Percentiles rank a stretch among this genome's conserved stretches.
Evolutionary conservation across 2,113 vertebrate genomes (phyloP).

Genomic region (Anolis carolinensis): DNA sequence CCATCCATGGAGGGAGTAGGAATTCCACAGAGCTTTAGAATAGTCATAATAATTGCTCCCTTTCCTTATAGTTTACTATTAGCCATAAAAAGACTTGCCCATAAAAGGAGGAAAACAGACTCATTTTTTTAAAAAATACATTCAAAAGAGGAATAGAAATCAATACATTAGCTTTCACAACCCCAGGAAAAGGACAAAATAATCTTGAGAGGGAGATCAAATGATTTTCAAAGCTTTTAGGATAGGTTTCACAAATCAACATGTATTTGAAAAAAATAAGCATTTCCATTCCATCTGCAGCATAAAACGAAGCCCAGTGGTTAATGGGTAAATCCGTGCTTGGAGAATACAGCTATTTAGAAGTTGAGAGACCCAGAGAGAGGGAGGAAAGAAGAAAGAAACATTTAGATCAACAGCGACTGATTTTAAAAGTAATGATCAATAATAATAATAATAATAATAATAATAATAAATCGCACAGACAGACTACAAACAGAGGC

Average conservation of each 20-base stretch:
- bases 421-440: slow-evolving; percentile 29
- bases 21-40: slow-evolving; percentile 12
- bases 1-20: neutral
- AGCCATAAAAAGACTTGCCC: neutral
- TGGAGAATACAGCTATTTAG: neutral
- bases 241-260: neutral
- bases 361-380: neutral
- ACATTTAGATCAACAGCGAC: slow-evolving; percentile 28
- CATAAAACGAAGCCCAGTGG: neutral
- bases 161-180: neutral
- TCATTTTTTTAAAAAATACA: neutral
- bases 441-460: neutral
- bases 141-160: neutral
- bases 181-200: accelerated
- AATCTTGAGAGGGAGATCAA: no score
- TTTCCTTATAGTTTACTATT: neutral
- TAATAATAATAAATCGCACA: no score
- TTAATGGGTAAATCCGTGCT: neutral
- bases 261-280: neutral
- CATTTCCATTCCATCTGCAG: neutral
- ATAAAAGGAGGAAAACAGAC: neutral
- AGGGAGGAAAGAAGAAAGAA: neutral
- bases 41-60: neutral
- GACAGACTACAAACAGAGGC: no score
- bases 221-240: neutral